Evolutionary conservation across 2,113 vertebrate genomes (phyloP).

Genomic region (Nasalis larvatus): DNA sequence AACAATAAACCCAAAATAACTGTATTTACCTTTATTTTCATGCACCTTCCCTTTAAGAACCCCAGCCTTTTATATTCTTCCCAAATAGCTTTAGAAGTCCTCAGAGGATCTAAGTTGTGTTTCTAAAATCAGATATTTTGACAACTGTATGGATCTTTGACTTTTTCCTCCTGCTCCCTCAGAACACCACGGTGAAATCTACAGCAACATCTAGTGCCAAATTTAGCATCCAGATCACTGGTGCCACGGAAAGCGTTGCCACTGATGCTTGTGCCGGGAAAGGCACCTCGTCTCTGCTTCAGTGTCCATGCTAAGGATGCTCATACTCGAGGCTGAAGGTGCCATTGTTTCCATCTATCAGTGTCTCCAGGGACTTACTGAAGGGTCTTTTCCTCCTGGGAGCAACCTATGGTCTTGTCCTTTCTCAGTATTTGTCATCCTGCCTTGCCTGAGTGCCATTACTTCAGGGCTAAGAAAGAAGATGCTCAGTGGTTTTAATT

Average conservation of each 20-base stretch:
- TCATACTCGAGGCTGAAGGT: background rate
- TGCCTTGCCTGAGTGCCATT: background rate
- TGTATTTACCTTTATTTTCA: background rate
- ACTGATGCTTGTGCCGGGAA: background rate
- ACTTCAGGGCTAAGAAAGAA: background rate
- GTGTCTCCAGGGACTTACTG: background rate
- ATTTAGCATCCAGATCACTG: background rate
- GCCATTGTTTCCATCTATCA: background rate
- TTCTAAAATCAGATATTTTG: conserved; percentile 25
- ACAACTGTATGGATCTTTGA: background rate
- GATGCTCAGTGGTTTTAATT: background rate
- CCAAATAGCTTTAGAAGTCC: background rate
- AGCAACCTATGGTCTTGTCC: background rate
- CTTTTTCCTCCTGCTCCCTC: background rate
- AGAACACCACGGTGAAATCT: background rate
- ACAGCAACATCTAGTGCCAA: background rate
- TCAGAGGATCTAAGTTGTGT: background rate
- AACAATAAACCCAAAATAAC: background rate
- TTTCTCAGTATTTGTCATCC: background rate
- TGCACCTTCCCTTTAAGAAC: background rate
- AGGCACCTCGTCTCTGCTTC: background rate
- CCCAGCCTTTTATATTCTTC: background rate
- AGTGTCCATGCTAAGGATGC: background rate
- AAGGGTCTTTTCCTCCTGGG: background rate
- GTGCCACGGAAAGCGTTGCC: background rate